Percentiles rank a stretch among this genome's conserved stretches.
Conservation (phyloP, 2,797 vertebrate species). For the Distichodus sexfasciatus region DNA sequence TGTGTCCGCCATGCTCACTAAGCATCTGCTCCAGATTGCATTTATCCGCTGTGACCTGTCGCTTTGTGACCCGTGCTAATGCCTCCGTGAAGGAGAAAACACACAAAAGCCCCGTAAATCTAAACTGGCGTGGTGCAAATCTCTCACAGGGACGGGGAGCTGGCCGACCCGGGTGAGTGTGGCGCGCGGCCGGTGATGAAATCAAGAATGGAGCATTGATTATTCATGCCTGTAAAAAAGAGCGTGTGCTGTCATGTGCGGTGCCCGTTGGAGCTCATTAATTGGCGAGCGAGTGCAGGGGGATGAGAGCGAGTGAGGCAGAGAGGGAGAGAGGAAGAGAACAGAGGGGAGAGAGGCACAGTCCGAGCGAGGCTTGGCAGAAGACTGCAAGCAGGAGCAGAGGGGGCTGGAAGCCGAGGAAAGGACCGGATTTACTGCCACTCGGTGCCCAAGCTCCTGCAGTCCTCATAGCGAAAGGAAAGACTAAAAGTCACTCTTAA, state of each 20-base stretch:
- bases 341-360: slow-evolving; percentile 23
- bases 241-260: slow-evolving; percentile 73
- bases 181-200: slow-evolving; percentile 52
- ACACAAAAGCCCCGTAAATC: slow-evolving; percentile 38
- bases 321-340: slow-evolving; percentile 50
- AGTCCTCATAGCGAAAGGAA: slow-evolving; percentile 15
- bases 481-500: slow-evolving; percentile 11
- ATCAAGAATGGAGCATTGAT: slow-evolving; percentile 77
- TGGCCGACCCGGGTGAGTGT: slow-evolving; percentile 37
- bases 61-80: slow-evolving; percentile 40
- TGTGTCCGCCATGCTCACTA: background rate
- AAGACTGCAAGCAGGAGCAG: slow-evolving; percentile 38
- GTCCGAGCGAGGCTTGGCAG: slow-evolving; percentile 44
- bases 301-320: slow-evolving; percentile 48
- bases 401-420: slow-evolving; percentile 30
- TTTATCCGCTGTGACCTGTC: slow-evolving; percentile 37
- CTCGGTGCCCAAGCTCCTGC: slow-evolving; percentile 37
- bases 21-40: slow-evolving; percentile 31
- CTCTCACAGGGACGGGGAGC: slow-evolving; percentile 7
- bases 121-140: slow-evolving; percentile 22
- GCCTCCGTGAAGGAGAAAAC: slow-evolving; percentile 33
- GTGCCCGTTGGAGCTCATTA: slow-evolving; percentile 79
- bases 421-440: slow-evolving; percentile 43
- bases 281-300: slow-evolving; percentile 72
- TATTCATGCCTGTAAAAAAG: slow-evolving; percentile 78